Evolutionary conservation across 2,888 invertebrate genomes (phyloP), one percentile per base, ranked within the genome.

Genomic region (Agrypnus murinus): DNA sequence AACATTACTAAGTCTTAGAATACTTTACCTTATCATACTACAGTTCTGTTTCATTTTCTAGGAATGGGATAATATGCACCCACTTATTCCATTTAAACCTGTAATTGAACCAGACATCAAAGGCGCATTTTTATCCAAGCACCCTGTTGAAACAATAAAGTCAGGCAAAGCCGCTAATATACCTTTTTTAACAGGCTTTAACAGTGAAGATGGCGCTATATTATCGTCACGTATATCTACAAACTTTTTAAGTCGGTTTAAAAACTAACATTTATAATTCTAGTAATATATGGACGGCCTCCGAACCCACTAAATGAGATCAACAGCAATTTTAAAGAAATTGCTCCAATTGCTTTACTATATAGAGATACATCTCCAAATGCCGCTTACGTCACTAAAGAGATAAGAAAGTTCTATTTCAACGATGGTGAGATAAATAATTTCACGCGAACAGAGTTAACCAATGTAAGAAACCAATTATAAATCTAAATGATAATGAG

Each of bases 31-130:
- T n/a, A n/a, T n/a, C n/a, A n/a, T n/a, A n/a, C n/a, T n/a, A n/a
- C n/a, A n/a, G n/a, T n/a, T n/a, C n/a, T n/a, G n/a, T n/a, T n/a
- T n/a, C n/a, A n/a, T 19, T 46, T 48, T 79, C 17, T 72, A 93
- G 92, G 87, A 88, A 66, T 93, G 92, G 91, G 93, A 93, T 17
- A 45, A 45, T 80, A 91, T 90, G 74, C 92, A 93, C 83, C 92
- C 93, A 0, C 92, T 93, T 91, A 92, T 94, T 72, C 92, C 93
- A 0, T 94, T 94, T 80, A 92, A 92, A 77, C 94, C 94, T 0
- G 92, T 92, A 0, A 87, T 92, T 0, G 95, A 95, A 80, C 91
- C 91, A 0, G 86, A 89, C 50, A 88, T 90, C 8, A 87, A 89
- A 0, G 91, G 89, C 1, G 92, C 93, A 0, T 94, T 95, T 80